A percentile compares a stretch with the other conserved stretches of the same genome.
Evolutionary conservation across 92 coral and sea anemone species (phyloP).

Genomic region (Isaurus tuberculatus): DNA sequence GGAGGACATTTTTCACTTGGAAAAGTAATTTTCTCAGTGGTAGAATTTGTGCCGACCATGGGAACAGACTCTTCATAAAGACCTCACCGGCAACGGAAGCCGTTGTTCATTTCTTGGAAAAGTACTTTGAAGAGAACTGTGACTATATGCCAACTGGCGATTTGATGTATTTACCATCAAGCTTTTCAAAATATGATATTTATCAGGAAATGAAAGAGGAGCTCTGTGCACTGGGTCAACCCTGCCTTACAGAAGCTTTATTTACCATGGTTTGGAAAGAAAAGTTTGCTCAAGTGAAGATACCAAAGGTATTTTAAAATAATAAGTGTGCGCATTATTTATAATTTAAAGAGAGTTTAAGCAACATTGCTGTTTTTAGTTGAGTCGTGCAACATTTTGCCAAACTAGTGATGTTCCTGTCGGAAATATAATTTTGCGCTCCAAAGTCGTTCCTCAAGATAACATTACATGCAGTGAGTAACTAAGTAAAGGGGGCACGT

Average conservation of each 20-base stretch:
- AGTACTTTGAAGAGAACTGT: constrained; percentile 68
- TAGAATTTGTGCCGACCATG: constrained; percentile 45
- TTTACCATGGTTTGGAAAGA: constrained; percentile 53
- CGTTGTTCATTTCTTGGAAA: constrained; percentile 49
- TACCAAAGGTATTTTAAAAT: constrained; percentile 65
- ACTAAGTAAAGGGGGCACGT: too few species aligned
- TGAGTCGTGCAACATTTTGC: too few species aligned
- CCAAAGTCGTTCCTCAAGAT: too few species aligned
- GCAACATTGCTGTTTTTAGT: too few species aligned
- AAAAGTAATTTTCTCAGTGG: constrained; percentile 56
- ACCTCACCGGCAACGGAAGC: constrained; percentile 19
- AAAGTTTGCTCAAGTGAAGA: constrained; percentile 65
- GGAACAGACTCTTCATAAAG: constrained; percentile 20
- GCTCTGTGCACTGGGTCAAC: constrained; percentile 38
- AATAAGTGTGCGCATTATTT: neutral
- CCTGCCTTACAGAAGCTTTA: constrained; percentile 26
- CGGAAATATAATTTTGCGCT: too few species aligned
- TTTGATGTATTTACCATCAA: constrained; percentile 62
- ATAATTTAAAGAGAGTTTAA: too few species aligned
- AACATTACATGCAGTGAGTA: too few species aligned
- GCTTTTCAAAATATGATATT: constrained; percentile 47
- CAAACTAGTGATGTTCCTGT: too few species aligned
- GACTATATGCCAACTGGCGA: constrained; percentile 65
- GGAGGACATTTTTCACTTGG: constrained; percentile 55
- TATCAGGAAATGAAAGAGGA: constrained; percentile 56